Base-by-base conservation (phyloP, 2,888 invertebrate genomes). In the Chouioia cunea region DNA sequence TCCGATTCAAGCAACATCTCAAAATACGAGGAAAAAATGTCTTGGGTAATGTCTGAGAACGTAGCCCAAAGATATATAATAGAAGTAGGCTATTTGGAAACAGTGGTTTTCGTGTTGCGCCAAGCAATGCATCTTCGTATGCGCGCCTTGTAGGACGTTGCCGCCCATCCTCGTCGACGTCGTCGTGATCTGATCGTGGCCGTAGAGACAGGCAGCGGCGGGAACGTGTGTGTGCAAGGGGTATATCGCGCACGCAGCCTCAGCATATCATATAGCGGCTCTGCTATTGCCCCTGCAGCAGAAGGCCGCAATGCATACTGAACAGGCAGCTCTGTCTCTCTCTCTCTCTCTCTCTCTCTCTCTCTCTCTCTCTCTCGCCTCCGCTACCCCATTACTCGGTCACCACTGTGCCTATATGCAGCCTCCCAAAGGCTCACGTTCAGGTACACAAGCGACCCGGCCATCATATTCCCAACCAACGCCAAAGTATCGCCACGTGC, bases 271-370 rank as follows among this genome's bases (percentile, higher is more conserved):
- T 82, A 80, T 81, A 81, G 78, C 79, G 75, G 77, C 71, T 78
- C 77, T 71, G 79, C 79, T 79, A 82, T 81, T 83, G 81, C 79
- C 79, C 79, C 77, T 79, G 77, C 79, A 65, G 66, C 78, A 77
- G 80, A 79, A 78, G 79, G 77, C 79, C 79, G 83, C 83, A 84
- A 85, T 85, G 84, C 85, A 84, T 85, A 84, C 84, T 82, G 83
- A 85, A 79, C 79, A 83, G 83, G 77, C 43, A 18, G 43, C 18
- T 14, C 36, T 3, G 2, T 74, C 77, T 63, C 58, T 20, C 23
- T 60, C 43, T 43, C 52, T 36, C 78, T 72, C 78, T 62, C 43
- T 12, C 18, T 22, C 54, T 77, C 78, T 53, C 47, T 23, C 46
- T 43, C 66, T 15, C 2, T 23, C 23, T 36, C 78, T 77, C 78